Evolutionary conservation across 2,797 vertebrate species (phyloP).

Genomic region (Clarias laeviceps): DNA sequence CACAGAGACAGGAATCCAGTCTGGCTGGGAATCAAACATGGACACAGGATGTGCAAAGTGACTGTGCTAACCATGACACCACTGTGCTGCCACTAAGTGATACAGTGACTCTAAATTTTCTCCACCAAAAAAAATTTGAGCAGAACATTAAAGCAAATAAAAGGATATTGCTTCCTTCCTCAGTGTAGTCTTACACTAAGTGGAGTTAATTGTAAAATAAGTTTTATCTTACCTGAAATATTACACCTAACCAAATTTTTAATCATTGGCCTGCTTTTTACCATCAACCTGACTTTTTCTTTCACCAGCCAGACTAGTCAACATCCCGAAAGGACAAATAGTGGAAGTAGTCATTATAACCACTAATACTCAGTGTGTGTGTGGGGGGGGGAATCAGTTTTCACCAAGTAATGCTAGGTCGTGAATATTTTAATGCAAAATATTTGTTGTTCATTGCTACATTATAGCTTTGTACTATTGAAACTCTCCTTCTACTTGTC

Average conservation of each 20-base stretch:
- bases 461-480: not conserved
- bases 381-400: too few relatives aligned
- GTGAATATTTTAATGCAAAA: not conserved
- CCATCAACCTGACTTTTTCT: not conserved
- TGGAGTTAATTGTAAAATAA: not conserved
- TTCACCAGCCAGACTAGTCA: not conserved
- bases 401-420: too few relatives aligned
- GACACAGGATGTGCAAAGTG: too few relatives aligned
- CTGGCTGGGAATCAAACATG: too few relatives aligned
- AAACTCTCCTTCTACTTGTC: not conserved
- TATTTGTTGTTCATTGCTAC: not conserved
- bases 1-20: too few relatives aligned
- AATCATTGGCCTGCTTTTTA: not conserved
- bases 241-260: too few relatives aligned
- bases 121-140: too few relatives aligned
- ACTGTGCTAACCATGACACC: too few relatives aligned
- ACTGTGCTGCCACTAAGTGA: too few relatives aligned
- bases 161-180: not conserved
- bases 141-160: not conserved
- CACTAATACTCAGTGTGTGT: not conserved
- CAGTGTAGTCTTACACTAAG: not conserved
- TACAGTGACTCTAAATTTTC: too few relatives aligned
- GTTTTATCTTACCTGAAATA: not conserved
- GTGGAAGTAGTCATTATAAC: not conserved
- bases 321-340: not conserved